phyloP scores from a whole-genome alignment of 2,888 invertebrate species.

The Caenorhabditis parvicauda region DNA sequence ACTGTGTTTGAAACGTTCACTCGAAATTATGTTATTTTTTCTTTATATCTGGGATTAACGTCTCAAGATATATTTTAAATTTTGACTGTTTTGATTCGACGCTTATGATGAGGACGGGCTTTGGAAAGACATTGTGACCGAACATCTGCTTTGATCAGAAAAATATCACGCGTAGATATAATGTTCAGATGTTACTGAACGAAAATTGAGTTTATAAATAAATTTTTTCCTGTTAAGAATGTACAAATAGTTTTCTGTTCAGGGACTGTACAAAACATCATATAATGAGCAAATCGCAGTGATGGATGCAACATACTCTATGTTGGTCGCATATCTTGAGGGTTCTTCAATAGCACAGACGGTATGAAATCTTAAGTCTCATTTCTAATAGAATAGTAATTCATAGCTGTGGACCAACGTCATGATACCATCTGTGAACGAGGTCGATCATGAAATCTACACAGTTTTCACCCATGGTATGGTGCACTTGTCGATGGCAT shows the following conservation, averaged over 20 bases:
- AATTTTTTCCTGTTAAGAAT: too few species aligned
- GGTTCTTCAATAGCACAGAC: slow-evolving; percentile 95
- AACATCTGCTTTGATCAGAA: too few species aligned
- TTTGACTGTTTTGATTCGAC: too few species aligned
- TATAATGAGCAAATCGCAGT: slow-evolving; percentile 80
- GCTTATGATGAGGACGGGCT: too few species aligned
- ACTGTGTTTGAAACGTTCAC: too few species aligned
- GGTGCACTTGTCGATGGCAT: not conserved
- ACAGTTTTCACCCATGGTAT: slow-evolving; percentile 83
- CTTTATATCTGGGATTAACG: too few species aligned
- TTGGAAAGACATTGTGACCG: too few species aligned
- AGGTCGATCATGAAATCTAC: slow-evolving; percentile 69
- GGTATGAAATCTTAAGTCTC: slow-evolving; percentile 65
- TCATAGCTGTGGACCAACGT: slow-evolving; percentile 36
- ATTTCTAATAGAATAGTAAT: not conserved
- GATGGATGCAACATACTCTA: slow-evolving; percentile 88
- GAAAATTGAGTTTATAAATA: too few species aligned
- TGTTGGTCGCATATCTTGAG: slow-evolving; percentile 91
- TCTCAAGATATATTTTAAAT: too few species aligned
- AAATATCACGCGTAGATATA: too few species aligned
- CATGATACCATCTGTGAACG: slow-evolving; percentile 17
- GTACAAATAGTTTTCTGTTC: not conserved
- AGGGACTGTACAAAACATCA: slow-evolving; percentile 15
- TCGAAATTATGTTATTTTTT: too few species aligned
- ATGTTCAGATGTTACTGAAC: too few species aligned